Base-by-base conservation (phyloP, 1,140 invertebrate genomes). In the Ptiloglossa arizonensis region DNA sequence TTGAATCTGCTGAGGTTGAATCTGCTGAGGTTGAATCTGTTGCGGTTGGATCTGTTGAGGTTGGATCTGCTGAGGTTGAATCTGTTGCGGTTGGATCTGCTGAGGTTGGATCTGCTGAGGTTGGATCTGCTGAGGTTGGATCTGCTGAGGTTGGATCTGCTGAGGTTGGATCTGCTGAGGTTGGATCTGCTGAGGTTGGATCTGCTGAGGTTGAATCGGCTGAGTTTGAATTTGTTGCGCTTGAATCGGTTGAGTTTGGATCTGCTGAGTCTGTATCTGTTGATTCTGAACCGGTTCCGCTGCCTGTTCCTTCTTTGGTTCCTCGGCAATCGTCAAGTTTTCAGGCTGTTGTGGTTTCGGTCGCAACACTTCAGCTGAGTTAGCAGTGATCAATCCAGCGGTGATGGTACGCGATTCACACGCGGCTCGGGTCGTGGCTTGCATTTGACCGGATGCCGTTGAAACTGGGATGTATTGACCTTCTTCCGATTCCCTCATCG, bases 401-500 rank as follows among this genome's bases (percentile, higher is more conserved):
- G 67, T 70, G 57, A 66, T 87, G 59, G 29, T 59, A 71, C 86
- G 78, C 69, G 79, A 35, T 72, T 90, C 90, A 27, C 80, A 66
- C 1, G 81, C 64, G 0, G 71, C 69, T 69, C 87, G 87, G 8
- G 69, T 67, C 0, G 69, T 69, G 35, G 84, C 86, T 24, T 88
- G 84, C 1, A 82, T 48, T 50, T 89, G 88, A 50, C 89, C 91
- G 8, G 83, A 76, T 8, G 85, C 77, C 5, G 90, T 89, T 0
- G 94, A 92, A 2, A 95, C 92, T 15, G 95, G 95, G 66, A 96
- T 94, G 86, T 96, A 96, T 64, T 94, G 94, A 22, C 95, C 95
- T 86, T 96, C 96, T 86, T 96, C 96, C 41, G 95, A 95, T 83
- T 96, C 95, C 81, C 94, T 92, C 93, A 96, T 95, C 1, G 94